Percentiles rank a stretch among this genome's conserved stretches.
Conservation (phyloP, 2,797 vertebrate genomes). For the Buphagus erythrorhynchus region DNA sequence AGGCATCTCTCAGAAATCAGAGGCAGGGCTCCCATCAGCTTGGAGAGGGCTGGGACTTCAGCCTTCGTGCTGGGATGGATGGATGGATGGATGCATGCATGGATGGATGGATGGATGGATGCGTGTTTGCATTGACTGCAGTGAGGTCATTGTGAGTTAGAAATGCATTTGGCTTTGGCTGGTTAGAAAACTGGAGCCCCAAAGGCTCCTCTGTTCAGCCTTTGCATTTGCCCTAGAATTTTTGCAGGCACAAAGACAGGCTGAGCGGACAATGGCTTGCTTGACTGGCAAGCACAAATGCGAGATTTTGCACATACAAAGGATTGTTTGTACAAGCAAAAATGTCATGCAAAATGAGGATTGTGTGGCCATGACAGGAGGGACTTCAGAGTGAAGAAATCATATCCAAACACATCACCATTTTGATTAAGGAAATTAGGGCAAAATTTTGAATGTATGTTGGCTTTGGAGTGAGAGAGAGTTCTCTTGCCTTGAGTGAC, state of each 20-base stretch:
- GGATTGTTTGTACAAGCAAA: constrained; percentile 48
- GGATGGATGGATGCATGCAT: not conserved
- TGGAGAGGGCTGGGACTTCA: not conserved
- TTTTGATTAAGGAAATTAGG: constrained; percentile 15
- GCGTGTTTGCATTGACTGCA: not conserved
- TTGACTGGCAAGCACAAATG: constrained; percentile 59
- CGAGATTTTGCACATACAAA: constrained; percentile 20
- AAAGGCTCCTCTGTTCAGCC: constrained; percentile 34
- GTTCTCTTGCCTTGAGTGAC: not conserved
- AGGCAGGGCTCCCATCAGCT: not conserved
- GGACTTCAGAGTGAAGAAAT: constrained; percentile 11
- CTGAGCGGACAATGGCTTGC: constrained; percentile 15
- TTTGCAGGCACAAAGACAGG: constrained; percentile 40
- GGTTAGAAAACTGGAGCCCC: not conserved
- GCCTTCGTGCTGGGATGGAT: not conserved
- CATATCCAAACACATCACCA: not conserved
- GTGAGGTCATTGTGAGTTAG: not conserved
- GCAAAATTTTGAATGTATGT: not conserved
- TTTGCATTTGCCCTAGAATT: constrained; percentile 64
- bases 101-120: not conserved
- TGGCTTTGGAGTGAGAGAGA: not conserved
- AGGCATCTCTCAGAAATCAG: not conserved
- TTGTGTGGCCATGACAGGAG: constrained; percentile 17
- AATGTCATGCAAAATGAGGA: constrained; percentile 43
- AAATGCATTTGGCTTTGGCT: not conserved